Evolutionary conservation across 2,888 invertebrate genomes (phyloP).

Genomic region (Euzophera pinguis): DNA sequence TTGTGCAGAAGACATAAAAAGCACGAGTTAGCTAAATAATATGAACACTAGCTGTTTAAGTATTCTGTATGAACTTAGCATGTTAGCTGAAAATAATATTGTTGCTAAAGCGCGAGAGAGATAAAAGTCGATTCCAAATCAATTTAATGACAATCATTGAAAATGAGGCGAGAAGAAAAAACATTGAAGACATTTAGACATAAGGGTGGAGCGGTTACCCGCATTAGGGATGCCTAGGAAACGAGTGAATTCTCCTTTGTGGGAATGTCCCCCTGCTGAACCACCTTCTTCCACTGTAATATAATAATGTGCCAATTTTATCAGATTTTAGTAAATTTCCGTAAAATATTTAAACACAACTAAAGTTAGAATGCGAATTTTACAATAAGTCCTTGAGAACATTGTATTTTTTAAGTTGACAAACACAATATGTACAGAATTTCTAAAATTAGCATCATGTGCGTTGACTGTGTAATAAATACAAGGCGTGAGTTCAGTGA

Average conservation of each 20-base stretch:
- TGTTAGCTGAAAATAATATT: conserved; percentile 15
- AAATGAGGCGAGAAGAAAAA: conserved; percentile 41
- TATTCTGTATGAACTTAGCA: conserved; percentile 12
- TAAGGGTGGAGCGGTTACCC: conserved; percentile 72
- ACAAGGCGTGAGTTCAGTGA: conserved; percentile 54
- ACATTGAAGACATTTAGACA: conserved; percentile 43
- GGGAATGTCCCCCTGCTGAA: conserved; percentile 62
- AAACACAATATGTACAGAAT: conserved; percentile 32
- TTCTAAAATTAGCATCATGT: conserved; percentile 46
- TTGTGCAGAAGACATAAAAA: neutral
- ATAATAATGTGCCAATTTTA: conserved; percentile 48
- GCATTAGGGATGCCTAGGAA: conserved; percentile 84
- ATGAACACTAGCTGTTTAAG: neutral
- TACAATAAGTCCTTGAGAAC: too few species aligned
- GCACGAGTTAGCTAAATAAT: neutral
- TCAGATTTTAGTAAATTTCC: neutral
- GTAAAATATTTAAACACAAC: neutral
- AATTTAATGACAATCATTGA: conserved; percentile 27
- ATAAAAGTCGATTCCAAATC: conserved; percentile 21
- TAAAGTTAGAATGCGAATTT: too few species aligned
- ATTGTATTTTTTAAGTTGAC: neutral
- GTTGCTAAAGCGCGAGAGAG: conserved; percentile 4
- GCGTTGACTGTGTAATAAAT: conserved; percentile 45
- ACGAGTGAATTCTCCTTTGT: conserved; percentile 80
- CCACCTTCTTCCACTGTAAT: conserved; percentile 78